Conservation (phyloP, 2,888 invertebrate genomes). For the Cancer borealis region DNA sequence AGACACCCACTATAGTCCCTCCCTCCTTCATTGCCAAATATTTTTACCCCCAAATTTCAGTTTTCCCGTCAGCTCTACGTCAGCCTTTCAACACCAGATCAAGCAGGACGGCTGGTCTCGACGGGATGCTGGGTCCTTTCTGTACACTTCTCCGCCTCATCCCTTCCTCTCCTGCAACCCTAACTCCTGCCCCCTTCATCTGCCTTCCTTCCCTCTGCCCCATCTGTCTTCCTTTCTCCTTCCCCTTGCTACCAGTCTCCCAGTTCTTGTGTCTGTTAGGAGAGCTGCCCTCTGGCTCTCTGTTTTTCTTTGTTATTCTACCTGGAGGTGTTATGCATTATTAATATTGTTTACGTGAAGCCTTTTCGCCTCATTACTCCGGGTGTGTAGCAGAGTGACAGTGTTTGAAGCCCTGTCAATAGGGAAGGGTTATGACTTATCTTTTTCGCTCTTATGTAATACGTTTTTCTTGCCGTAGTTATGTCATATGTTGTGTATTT, state of each 20-base stretch:
- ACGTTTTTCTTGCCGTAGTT: neutral
- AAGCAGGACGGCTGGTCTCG: neutral
- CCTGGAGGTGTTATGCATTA: neutral
- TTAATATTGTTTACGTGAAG: neutral
- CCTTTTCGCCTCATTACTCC: neutral
- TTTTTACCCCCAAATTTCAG: neutral
- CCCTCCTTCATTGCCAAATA: neutral
- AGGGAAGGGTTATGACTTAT: neutral
- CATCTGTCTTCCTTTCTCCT: neutral
- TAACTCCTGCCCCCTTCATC: neutral
- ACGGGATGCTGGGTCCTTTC: neutral
- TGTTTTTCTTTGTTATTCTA: neutral
- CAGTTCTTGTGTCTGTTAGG: neutral
- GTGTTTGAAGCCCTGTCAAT: neutral
- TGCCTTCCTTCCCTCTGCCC: neutral
- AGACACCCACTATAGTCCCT: neutral
- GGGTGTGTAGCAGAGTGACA: neutral
- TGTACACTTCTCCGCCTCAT: neutral
- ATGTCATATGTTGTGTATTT: neutral
- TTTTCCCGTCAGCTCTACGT: neutral
- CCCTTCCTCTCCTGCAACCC: neutral
- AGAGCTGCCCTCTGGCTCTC: neutral
- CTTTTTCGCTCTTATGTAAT: neutral
- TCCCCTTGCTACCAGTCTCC: neutral
- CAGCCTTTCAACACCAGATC: neutral